Evolutionary conservation across 2,888 invertebrate species (phyloP), one percentile per base, ranked within the genome.

Genomic region (Drosophila nr. medialis): DNA sequence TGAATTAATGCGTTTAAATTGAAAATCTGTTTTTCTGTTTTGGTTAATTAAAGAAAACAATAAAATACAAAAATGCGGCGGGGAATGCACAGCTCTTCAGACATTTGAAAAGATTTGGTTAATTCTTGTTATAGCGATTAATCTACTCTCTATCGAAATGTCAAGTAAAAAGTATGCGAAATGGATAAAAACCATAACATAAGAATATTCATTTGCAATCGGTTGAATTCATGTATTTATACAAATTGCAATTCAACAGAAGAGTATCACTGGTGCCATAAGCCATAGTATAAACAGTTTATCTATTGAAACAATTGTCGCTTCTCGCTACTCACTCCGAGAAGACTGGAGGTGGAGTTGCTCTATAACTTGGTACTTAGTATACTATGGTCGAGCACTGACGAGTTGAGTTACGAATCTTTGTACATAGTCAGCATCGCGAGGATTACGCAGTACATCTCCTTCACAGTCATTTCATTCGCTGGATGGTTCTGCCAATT

Each of bases 401-500:
- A 40, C 21, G 1, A 21, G 21, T 1, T 11, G 10, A 24, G 36
- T 7, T 36, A 11, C 24, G 29, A 15, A 54, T 11, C 2, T 36
- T 36, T 45, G 18, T 11, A 27, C 27, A 18, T 2, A 27, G 27
- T 54, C 7, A n/a, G 45, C 36, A 30, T n/a, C 27, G 29, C 4
- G 10, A 10, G 24, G 7, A 21, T 30, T 21, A 34, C 15, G 21
- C 15, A 48, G 34, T 40, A 51, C 64, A 21, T n/a, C 13, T 45
- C 30, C 18, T 49, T 13, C 18, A 18, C 27, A 49, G 10, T 18
- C 49, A 15, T 24, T 48, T 24, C 48, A 24, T 27, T 29, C 5
- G 49, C 49, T 27, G 7, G 10, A 29, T 18, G 11, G 4, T 15
- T 34, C 21, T 56, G 21, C 15, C 58, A 64, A 63, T 72, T 72